Conservation (phyloP, 2,888 invertebrate species). For the Archips crataeganus region DNA sequence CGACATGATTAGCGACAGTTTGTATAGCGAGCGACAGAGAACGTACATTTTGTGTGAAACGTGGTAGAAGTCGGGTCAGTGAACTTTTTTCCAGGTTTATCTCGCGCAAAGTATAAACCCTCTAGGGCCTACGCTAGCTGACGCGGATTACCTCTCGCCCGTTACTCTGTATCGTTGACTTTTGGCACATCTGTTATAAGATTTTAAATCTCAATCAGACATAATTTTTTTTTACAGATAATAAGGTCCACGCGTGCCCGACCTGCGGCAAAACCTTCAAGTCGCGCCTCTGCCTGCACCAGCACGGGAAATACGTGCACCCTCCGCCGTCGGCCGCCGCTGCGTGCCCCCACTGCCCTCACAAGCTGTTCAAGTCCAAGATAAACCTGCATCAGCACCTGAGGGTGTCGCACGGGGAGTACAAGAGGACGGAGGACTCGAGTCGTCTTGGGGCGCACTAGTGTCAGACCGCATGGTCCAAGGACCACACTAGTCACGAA, state of each 20-base stretch:
- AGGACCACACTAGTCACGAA: background rate
- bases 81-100: too few species aligned
- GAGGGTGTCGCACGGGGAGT: constrained; percentile 52
- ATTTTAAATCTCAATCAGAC: too few species aligned
- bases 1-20: too few species aligned
- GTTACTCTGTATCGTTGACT: too few species aligned
- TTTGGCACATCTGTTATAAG: too few species aligned
- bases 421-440: constrained; percentile 1
- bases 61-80: too few species aligned
- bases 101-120: too few species aligned
- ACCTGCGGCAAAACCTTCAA: constrained; percentile 58
- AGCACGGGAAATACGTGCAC: constrained; percentile 59
- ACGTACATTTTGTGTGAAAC: too few species aligned
- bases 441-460: background rate
- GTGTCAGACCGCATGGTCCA: background rate
- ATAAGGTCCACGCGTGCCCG: constrained; percentile 55
- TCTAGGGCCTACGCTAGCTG: too few species aligned
- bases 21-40: too few species aligned
- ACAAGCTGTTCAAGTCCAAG: constrained; percentile 56
- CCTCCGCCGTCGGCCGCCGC: constrained; percentile 55
- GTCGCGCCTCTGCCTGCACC: constrained; percentile 56
- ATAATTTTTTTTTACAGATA: constrained; percentile 46
- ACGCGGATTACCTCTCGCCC: too few species aligned
- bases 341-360: constrained; percentile 56
- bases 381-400: constrained; percentile 58